These are phyloP conservation scores for Atlantisia rogersi DNA, from an alignment of 2,113 vertebrate genomes.

Conservation along the genomic window DNA sequence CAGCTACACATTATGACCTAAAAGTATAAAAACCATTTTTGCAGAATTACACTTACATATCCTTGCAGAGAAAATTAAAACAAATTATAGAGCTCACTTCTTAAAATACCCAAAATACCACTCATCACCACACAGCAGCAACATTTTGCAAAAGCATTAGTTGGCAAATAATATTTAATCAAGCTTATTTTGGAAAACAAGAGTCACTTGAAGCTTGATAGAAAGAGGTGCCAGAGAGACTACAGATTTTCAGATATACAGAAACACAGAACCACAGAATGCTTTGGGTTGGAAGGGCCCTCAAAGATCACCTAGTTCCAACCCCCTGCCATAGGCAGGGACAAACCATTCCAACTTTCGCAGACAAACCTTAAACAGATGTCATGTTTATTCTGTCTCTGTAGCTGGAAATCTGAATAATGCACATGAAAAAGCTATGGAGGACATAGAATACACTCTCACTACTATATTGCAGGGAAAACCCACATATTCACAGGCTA, in stretches of 20 bases:
- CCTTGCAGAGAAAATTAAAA: not conserved
- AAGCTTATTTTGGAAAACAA: not conserved
- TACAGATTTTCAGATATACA: not conserved
- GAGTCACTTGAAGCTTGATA: not conserved
- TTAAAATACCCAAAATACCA: not conserved
- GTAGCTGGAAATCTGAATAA: not conserved
- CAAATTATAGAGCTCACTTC: not conserved
- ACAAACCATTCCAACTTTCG: not conserved
- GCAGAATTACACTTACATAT: not conserved
- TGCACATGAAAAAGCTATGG: not conserved
- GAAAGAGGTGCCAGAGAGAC: not conserved
- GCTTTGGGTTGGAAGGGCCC: no score
- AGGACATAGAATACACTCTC: not conserved
- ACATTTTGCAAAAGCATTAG: not conserved
- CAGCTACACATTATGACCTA: not conserved
- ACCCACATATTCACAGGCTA: not conserved
- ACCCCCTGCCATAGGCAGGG: no score
- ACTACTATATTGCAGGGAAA: not conserved
- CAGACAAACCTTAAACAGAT: not conserved
- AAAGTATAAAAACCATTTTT: not conserved
- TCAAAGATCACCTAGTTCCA: no score
- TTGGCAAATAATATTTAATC: not conserved
- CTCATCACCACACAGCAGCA: not conserved
- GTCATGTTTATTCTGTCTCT: not conserved
- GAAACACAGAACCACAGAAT: no score